phyloP scores from a whole-genome alignment of 2,888 invertebrate genomes.

The Spodoptera picta region DNA sequence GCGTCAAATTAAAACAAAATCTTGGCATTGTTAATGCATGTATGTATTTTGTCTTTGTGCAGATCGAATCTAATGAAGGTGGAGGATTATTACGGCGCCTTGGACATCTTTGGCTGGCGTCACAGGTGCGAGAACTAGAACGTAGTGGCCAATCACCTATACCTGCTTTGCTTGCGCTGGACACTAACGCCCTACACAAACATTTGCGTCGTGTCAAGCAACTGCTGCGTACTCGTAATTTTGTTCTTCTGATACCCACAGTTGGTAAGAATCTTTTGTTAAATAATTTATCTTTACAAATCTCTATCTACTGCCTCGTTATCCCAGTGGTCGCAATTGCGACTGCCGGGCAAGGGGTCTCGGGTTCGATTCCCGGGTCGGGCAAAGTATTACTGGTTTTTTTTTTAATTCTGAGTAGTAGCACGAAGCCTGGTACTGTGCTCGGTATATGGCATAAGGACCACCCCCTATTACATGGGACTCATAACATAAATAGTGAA shows the following conservation, averaged over 20 bases:
- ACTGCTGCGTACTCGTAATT: slow-evolving; percentile 94
- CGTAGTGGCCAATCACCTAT: slow-evolving; percentile 89
- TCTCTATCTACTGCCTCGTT: no score
- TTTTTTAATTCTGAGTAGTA: no score
- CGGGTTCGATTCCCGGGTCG: no score
- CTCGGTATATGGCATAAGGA: no score
- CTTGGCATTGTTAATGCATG: no score
- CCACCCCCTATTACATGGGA: no score
- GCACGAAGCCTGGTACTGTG: no score
- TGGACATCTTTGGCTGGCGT: slow-evolving; percentile 96
- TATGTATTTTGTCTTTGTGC: slow-evolving; percentile 21
- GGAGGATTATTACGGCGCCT: slow-evolving; percentile 93
- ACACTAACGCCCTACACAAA: slow-evolving; percentile 93
- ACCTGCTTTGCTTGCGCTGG: slow-evolving; percentile 96
- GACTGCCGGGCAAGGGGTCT: no score
- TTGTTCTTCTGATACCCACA: slow-evolving; percentile 96
- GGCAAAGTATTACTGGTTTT: no score
- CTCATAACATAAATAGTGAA: no score
- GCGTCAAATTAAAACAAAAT: no score
- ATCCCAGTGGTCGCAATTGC: no score
- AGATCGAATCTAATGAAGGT: slow-evolving; percentile 75
- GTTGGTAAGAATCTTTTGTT: slow-evolving; percentile 90
- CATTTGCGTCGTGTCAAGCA: slow-evolving; percentile 94
- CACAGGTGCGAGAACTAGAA: slow-evolving; percentile 96
- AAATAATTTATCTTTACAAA: not conserved